These are phyloP conservation scores for Epicauta chinensis DNA, from an alignment of 1,140 invertebrate genomes.

Conservation along the genomic window DNA sequence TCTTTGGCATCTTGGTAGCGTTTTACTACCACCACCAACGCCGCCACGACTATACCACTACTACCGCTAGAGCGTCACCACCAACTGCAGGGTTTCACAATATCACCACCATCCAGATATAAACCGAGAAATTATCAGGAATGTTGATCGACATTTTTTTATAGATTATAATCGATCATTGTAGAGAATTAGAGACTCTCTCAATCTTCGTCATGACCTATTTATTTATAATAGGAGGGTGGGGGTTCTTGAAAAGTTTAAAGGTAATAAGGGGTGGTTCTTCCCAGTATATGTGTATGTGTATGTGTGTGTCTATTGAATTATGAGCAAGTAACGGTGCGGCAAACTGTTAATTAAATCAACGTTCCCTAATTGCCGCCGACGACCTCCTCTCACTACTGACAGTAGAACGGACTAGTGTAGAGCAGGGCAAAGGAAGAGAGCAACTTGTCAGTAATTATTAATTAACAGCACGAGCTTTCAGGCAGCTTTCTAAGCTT, in stretches of 20 bases:
- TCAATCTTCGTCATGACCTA: constrained; percentile 9
- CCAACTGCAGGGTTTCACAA: background rate
- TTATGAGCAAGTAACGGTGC: constrained; percentile 38
- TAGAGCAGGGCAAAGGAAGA: constrained; percentile 44
- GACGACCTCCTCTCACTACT: constrained; percentile 23
- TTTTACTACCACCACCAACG: constrained; percentile 15
- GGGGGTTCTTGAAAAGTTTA: too few species aligned
- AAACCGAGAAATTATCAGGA: too few species aligned
- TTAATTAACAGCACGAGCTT: constrained; percentile 48
- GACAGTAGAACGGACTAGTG: constrained; percentile 36
- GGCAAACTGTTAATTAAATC: constrained; percentile 40
- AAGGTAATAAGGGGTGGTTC: too few species aligned
- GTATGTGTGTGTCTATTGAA: constrained; percentile 22
- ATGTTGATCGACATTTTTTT: too few species aligned
- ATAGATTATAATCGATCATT: too few species aligned
- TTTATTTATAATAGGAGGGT: background rate
- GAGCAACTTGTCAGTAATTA: constrained; percentile 48
- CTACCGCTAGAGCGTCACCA: constrained; percentile 20
- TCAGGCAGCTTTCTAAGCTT: constrained; percentile 47
- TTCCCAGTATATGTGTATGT: too few species aligned
- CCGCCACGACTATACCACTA: constrained; percentile 17
- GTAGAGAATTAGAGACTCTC: too few species aligned
- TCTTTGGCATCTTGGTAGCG: too few species aligned
- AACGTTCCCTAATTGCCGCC: constrained; percentile 34
- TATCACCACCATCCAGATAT: too few species aligned